Base-by-base conservation (phyloP, 2,888 invertebrate species). In the Agrotis ipsilon region DNA sequence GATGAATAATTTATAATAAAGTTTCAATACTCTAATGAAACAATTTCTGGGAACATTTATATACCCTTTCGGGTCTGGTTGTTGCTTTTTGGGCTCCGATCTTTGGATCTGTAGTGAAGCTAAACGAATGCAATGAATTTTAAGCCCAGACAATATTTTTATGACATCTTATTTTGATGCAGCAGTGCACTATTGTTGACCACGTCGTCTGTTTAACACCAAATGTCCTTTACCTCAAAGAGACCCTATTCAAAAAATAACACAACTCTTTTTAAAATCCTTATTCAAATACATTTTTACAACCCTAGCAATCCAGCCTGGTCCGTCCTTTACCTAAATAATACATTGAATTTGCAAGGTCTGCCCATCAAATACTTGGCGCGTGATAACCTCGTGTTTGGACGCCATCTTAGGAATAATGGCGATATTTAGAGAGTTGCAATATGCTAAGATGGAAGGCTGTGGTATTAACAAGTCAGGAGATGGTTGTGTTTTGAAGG, bases 371-470 rank as follows among this genome's bases (percentile, higher is more conserved):
- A 94, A 95, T 94, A 94, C 94, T 94, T 94, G 90, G 89, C 87
- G 85, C 78, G 88, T 89, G 92, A 93, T 93, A 93, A 92, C 92
- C 91, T 92, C 91, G 78, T 73, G 77, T 93, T 93, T 92, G 94
- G 93, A 88, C 87, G 92, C 90, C 90, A 90, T 91, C 90, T 90
- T 91, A 92, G 91, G 88, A 92, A 92, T 96, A 95, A 96, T 94
- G 94, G 93, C 72, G 94, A 94, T 96, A 94, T 96, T 96, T 95
- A 94, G 93, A 92, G 92, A 89, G 91, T 94, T 94, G 95, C 96
- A 96, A 95, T 96, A 96, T 96, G 96, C 95, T 96, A 95, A 96
- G 96, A 96, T 94, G 95, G 95, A 93, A 94, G 94, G 93, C 94
- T 92, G 93, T 87, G 89, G 92, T 93, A 95, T 96, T 96, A 96